Conservation (phyloP, 2,113 vertebrate species). For the Neolamprologus toae region DNA sequence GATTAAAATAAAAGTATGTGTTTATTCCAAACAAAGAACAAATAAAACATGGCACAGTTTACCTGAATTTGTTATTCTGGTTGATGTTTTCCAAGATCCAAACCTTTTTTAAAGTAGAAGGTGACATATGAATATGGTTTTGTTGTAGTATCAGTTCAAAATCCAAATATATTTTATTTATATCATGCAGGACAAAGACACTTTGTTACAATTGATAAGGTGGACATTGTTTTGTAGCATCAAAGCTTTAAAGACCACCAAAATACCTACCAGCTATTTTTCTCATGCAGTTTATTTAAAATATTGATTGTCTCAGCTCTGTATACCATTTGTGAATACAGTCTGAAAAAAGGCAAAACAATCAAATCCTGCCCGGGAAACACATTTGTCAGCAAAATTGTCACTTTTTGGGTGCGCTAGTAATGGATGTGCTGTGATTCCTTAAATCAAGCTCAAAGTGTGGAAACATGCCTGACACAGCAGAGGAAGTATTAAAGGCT, state of each 20-base stretch:
- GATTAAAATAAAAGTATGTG: neutral
- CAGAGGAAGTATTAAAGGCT: conserved; percentile 32
- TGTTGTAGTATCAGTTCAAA: neutral
- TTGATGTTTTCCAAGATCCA: neutral
- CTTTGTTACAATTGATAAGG: neutral
- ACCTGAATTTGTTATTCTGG: neutral
- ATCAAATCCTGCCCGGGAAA: neutral
- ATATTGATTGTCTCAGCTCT: neutral
- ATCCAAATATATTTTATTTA: neutral
- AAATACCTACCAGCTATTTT: neutral
- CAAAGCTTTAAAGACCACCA: neutral
- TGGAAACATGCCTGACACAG: conserved; percentile 43
- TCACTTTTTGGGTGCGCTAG: neutral
- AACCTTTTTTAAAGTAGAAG: neutral
- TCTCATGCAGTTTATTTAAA: neutral
- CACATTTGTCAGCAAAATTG: neutral
- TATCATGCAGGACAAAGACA: neutral
- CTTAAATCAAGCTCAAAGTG: conserved; percentile 32
- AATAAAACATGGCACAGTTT: neutral
- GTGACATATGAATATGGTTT: neutral
- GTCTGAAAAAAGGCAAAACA: neutral
- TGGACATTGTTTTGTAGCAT: neutral
- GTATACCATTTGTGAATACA: neutral
- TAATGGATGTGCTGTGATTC: conserved; percentile 12
- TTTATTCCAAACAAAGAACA: neutral